Conservation (phyloP, 2,113 vertebrate species). For the Sakesphorus luctuosus region DNA sequence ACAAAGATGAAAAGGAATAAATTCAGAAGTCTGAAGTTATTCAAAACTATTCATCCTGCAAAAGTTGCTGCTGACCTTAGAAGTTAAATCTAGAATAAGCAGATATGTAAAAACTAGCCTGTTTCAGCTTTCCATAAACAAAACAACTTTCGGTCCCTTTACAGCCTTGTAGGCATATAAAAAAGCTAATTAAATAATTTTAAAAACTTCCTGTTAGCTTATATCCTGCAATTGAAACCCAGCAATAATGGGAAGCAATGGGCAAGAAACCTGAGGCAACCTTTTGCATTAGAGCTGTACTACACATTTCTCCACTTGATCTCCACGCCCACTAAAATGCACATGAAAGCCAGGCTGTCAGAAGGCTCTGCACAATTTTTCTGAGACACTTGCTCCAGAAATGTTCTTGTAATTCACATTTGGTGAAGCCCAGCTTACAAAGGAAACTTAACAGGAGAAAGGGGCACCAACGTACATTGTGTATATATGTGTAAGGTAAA, state of each 20-base stretch:
- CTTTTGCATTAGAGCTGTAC: neutral
- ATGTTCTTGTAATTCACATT: neutral
- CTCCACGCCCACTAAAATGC: accelerated
- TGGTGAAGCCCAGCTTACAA: neutral
- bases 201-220: neutral
- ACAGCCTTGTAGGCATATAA: neutral
- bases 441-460: neutral
- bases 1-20: neutral
- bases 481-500: neutral
- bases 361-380: neutral
- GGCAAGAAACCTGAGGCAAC: neutral
- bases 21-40: neutral
- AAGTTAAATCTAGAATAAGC: neutral
- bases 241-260: neutral
- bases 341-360: neutral
- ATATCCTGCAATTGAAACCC: conserved; percentile 18
- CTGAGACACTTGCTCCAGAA: neutral
- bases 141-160: neutral
- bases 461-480: neutral
- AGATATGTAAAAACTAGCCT: neutral
- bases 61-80: neutral
- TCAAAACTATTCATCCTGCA: neutral
- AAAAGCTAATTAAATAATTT: neutral
- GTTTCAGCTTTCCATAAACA: neutral
- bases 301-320: neutral